phyloP scores from a whole-genome alignment of 1,140 invertebrate genomes.

The Nasonia longicornis region DNA sequence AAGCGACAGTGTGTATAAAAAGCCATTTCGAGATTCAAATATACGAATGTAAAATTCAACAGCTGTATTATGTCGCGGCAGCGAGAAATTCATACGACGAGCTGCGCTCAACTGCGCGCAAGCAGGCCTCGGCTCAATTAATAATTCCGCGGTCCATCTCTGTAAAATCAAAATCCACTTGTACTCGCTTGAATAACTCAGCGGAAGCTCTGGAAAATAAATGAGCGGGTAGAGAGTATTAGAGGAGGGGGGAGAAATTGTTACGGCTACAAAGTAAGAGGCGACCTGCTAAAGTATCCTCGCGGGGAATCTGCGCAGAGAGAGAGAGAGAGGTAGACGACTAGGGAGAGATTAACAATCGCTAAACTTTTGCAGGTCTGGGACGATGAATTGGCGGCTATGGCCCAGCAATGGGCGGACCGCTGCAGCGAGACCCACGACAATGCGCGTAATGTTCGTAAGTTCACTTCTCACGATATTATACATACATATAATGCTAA shows the following conservation, averaged over 20 bases:
- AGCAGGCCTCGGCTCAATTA: neutral
- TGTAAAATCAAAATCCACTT: slow-evolving; percentile 10
- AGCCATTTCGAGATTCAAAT: no score
- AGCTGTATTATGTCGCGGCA: no score
- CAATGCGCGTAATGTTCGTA: slow-evolving; percentile 72
- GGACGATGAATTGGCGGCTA: slow-evolving; percentile 86
- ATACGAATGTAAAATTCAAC: no score
- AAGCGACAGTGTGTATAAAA: no score
- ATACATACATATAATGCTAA: neutral
- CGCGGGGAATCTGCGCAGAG: neutral
- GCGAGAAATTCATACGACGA: no score
- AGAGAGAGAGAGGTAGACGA: neutral
- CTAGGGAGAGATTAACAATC: slow-evolving; percentile 22
- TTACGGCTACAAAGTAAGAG: neutral
- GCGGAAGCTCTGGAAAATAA: neutral
- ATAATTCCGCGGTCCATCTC: neutral
- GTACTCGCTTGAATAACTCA: slow-evolving; percentile 10
- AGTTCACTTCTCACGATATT: slow-evolving; percentile 58
- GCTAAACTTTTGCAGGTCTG: slow-evolving; percentile 73
- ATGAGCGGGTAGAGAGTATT: neutral
- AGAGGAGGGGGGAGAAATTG: neutral
- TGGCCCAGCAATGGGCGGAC: slow-evolving; percentile 86
- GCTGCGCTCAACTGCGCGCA: no score
- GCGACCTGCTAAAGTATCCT: neutral
- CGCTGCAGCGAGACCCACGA: slow-evolving; percentile 84